phyloP scores from a whole-genome alignment of 2,113 vertebrate species.

The Eleginops maclovinus region DNA sequence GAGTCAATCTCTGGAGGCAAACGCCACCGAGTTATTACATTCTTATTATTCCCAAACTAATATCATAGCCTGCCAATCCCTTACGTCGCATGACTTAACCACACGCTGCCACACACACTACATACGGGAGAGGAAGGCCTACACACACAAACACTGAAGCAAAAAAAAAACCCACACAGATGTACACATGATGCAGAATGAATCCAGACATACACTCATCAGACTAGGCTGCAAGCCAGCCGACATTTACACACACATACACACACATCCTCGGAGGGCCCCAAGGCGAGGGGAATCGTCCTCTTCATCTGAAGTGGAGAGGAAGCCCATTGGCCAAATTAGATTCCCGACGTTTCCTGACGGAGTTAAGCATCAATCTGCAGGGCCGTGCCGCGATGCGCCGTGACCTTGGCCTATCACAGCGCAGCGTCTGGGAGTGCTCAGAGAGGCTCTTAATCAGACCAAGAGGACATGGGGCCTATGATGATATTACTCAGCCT shows the following conservation, averaged over 20 bases:
- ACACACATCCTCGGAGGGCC: slow-evolving; percentile 36
- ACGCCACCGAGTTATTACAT: slow-evolving; percentile 70
- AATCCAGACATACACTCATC: slow-evolving; percentile 28
- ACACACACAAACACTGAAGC: not conserved
- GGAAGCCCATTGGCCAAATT: slow-evolving; percentile 75
- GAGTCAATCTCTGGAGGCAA: slow-evolving; percentile 65
- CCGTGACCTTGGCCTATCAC: slow-evolving; percentile 79
- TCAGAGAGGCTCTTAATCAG: slow-evolving; percentile 76
- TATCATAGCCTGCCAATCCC: slow-evolving; percentile 73
- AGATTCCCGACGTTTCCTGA: slow-evolving; percentile 71
- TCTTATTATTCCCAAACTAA: slow-evolving; percentile 77
- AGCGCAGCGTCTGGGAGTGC: slow-evolving; percentile 58
- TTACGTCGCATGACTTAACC: slow-evolving; percentile 54
- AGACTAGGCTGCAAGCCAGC: slow-evolving; percentile 24
- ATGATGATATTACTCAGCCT: slow-evolving; percentile 75
- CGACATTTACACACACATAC: slow-evolving; percentile 35
- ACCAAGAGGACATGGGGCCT: slow-evolving; percentile 58
- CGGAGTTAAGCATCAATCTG: slow-evolving; percentile 77
- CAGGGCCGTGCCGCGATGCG: slow-evolving; percentile 57
- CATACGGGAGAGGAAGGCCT: not conserved
- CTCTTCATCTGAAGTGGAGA: slow-evolving; percentile 75
- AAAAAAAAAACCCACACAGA: not conserved
- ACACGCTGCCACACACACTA: slow-evolving; percentile 15
- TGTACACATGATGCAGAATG: slow-evolving; percentile 3
- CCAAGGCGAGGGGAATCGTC: slow-evolving; percentile 55